Evolutionary conservation across 2,888 invertebrate species (phyloP).

Genomic region (Phoenoteleia sp.): DNA sequence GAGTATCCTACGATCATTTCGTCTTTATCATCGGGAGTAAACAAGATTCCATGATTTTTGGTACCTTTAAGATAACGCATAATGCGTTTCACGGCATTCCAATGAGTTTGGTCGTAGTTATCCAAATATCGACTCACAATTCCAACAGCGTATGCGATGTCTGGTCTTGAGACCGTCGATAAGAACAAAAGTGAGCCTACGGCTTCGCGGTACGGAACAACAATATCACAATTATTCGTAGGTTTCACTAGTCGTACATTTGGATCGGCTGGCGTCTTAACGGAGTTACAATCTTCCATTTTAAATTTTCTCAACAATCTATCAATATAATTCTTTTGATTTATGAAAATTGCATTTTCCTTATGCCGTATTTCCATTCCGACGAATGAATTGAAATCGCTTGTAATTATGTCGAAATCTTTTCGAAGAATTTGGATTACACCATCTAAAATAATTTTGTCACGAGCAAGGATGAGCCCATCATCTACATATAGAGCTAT

Average conservation of each 20-base stretch:
- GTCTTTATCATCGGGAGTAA: conserved; percentile 11
- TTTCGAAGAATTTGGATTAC: neutral
- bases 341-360: neutral
- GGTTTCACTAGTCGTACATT: conserved; percentile 4
- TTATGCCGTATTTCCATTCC: conserved; percentile 23
- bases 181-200: conserved; percentile 41
- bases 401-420: conserved; percentile 7
- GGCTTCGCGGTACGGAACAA: conserved; percentile 13
- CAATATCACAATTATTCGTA: neutral
- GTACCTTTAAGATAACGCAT: conserved; percentile 43
- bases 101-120: conserved; percentile 26
- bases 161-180: conserved; percentile 19
- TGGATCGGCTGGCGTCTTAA: conserved; percentile 9
- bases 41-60: conserved; percentile 35
- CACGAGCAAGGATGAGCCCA: neutral
- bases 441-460: neutral
- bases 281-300: conserved; percentile 20
- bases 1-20: conserved; percentile 19
- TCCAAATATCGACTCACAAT: conserved; percentile 37
- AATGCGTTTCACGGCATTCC: conserved; percentile 48
- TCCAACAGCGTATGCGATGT: conserved; percentile 13
- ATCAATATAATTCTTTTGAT: conserved; percentile 20
- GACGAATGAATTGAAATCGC: conserved; percentile 9
- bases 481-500: conserved; percentile 44
- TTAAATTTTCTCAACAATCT: neutral